Conservation (phyloP, 2,888 invertebrate genomes). For the Drosophila paracracens region DNA sequence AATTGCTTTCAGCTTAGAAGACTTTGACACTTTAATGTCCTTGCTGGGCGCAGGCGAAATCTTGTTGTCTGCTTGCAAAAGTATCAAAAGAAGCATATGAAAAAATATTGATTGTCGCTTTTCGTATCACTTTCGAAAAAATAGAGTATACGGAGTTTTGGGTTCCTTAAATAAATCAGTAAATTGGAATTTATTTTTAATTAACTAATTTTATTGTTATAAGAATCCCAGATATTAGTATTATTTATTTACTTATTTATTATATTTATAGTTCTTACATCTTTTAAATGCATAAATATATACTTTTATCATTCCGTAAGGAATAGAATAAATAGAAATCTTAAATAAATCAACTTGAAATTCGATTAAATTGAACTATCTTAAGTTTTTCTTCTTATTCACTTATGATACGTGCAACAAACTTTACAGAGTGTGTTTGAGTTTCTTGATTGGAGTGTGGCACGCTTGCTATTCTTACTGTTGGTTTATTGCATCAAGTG, state of each 20-base stretch:
- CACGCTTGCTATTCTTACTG: slow-evolving; percentile 29
- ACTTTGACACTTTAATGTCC: slow-evolving; percentile 41
- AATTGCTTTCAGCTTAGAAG: slow-evolving; percentile 66
- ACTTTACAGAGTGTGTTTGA: slow-evolving; percentile 31
- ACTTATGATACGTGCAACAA: neutral
- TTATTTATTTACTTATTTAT: neutral
- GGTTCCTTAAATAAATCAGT: neutral
- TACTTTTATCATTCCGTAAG: neutral
- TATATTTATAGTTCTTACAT: neutral
- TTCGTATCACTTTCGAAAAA: neutral
- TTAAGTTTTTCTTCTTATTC: neutral
- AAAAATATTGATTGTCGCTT: neutral
- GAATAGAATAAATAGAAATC: neutral
- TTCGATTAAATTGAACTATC: neutral
- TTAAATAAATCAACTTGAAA: neutral
- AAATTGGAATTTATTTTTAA: neutral
- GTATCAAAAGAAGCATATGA: neutral
- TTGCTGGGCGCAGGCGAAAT: slow-evolving; percentile 1
- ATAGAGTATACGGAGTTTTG: no score
- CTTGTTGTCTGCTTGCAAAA: slow-evolving; percentile 1
- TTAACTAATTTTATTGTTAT: neutral
- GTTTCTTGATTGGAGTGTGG: neutral
- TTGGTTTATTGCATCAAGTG: slow-evolving; percentile 82
- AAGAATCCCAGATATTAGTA: no score
- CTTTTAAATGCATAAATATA: neutral